Evolutionary conservation across 1,140 invertebrate genomes (phyloP), one percentile per base, ranked within the genome.

Genomic region (Leptinotarsa undecemlineata): DNA sequence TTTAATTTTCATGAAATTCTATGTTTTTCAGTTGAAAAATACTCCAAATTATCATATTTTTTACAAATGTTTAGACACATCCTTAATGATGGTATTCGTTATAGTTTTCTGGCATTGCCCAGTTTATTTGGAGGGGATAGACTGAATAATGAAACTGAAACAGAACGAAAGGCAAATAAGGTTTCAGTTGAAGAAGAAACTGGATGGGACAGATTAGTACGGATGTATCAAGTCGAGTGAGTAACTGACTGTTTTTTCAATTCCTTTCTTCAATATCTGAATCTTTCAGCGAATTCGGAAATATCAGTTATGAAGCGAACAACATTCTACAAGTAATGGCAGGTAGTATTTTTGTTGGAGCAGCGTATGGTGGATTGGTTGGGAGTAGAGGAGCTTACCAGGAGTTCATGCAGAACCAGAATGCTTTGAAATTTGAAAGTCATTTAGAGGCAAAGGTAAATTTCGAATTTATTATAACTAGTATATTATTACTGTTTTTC

Each of bases 401-500:
- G n/a, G 86, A 90, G 71, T 94, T 94, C 78, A 90, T 93, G 77
- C 88, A 90, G 82, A 91, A 88, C 68, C 94, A 94, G 86, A 87
- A 93, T 85, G 92, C 91, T 11, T 90, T 91, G 42, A 85, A 86
- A 11, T 95, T 92, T 84, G 84, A 84, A 63, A 89, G 87, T 73
- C 90, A 92, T 66, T 83, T 90, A 13, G 87, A 92, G 75, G 93
- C 93, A 3, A 91, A 92, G 85, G 91, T 92, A 87, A 76, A 67
- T 69, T 73, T 74, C 57, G 15, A 69, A 72, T 71, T 68, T 42
- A 42, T 42, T 42, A 42, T 11, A 42, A 71, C 14, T 26, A 57
- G 17, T n/a, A 42, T 19, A 60, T 48, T 60, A 15, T 68, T 62
- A 15, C 17, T 19, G 20, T 42, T 42, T 68, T 68, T 0, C 48